Evolutionary conservation across 2,888 invertebrate genomes (phyloP).

Genomic region (Herminia tarsipennalis): DNA sequence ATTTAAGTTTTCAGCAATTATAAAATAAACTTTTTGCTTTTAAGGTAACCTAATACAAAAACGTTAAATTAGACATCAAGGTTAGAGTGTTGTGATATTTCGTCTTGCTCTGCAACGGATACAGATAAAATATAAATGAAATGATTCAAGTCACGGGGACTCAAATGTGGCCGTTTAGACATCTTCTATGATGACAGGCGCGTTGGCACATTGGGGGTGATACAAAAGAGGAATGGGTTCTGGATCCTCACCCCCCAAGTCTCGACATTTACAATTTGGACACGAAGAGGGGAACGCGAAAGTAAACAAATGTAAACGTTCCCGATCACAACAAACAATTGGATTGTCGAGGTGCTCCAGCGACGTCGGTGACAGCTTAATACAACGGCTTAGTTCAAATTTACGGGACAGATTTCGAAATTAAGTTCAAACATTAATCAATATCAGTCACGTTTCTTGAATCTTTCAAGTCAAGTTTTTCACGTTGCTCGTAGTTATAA

Average conservation of each 20-base stretch:
- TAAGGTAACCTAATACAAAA: constrained; percentile 8
- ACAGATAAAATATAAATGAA: constrained; percentile 23
- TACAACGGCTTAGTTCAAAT: constrained; percentile 8
- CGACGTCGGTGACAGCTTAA: constrained; percentile 14
- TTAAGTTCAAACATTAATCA: constrained; percentile 14
- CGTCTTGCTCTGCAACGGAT: constrained; percentile 21
- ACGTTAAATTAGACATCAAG: constrained; percentile 11
- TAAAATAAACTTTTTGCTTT: constrained; percentile 9
- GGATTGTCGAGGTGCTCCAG: constrained; percentile 21
- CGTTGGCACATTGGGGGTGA: constrained; percentile 19
- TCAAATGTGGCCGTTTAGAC: constrained; percentile 44
- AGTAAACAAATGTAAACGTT: constrained; percentile 57
- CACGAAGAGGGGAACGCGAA: constrained; percentile 40
- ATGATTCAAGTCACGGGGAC: constrained; percentile 39
- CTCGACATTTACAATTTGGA: constrained; percentile 52
- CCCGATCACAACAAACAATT: constrained; percentile 52
- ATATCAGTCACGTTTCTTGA: constrained; percentile 10
- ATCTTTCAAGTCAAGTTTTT: no score
- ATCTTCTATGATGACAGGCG: constrained; percentile 43
- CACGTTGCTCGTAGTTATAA: no score
- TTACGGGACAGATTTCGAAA: constrained; percentile 17
- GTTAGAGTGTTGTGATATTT: constrained; percentile 24
- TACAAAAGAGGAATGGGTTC: constrained; percentile 21
- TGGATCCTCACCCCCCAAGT: no score
- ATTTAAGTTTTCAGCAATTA: constrained; percentile 15